These are phyloP conservation scores for Zoanthus sansibaricus DNA, from an alignment of 92 coral and sea anemone genomes.

Conservation along the genomic window DNA sequence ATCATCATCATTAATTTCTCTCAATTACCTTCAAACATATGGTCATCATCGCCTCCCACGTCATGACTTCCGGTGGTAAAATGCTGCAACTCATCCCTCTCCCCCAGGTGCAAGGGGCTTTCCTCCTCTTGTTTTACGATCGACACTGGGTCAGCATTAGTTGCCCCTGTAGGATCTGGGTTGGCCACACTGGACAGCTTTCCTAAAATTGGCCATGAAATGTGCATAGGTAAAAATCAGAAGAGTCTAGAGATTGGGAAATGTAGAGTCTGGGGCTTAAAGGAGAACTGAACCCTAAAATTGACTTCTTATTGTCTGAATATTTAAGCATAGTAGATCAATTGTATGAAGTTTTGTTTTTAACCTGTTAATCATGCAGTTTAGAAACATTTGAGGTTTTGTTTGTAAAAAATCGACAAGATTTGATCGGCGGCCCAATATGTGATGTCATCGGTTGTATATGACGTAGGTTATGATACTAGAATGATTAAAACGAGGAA, in stretches of 20 bases:
- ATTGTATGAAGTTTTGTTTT: too few species aligned
- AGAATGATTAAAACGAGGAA: too few species aligned
- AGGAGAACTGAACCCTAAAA: too few species aligned
- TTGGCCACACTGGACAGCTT: slow-evolving; percentile 59
- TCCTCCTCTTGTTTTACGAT: slow-evolving; percentile 38
- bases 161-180: slow-evolving; percentile 65
- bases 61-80: slow-evolving; percentile 67
- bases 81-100: slow-evolving; percentile 46
- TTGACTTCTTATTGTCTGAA: too few species aligned
- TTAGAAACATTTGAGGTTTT: too few species aligned
- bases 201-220: slow-evolving; percentile 13
- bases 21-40: slow-evolving; percentile 83
- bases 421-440: too few species aligned
- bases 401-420: too few species aligned
- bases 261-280: too few species aligned
- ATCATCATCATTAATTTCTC: not conserved
- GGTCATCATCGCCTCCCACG: slow-evolving; percentile 74
- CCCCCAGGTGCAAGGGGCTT: slow-evolving; percentile 38
- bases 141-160: slow-evolving; percentile 28
- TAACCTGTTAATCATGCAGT: too few species aligned
- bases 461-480: too few species aligned
- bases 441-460: too few species aligned
- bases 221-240: not conserved
- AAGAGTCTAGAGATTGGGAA: not conserved
- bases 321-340: too few species aligned